These are phyloP conservation scores for Pachymerium ferrugineum DNA, from an alignment of 2,888 invertebrate species.

Conservation along the genomic window DNA sequence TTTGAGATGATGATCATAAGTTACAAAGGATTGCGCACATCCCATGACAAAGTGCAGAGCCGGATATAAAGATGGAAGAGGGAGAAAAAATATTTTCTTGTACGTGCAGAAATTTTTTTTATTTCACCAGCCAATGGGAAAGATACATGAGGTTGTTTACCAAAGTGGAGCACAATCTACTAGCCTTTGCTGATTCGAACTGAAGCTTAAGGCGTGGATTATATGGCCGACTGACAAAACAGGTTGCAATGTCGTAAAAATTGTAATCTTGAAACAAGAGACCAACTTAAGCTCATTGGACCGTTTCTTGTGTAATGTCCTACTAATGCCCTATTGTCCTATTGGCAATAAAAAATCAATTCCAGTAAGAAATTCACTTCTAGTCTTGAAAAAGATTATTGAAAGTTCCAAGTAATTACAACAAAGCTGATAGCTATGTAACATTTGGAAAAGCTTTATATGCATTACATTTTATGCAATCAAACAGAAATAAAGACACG, in stretches of 20 bases:
- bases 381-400: not conserved
- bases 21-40: constrained; percentile 25
- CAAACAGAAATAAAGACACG: constrained; percentile 4
- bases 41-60: constrained; percentile 23
- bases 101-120: not conserved
- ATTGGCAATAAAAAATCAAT: constrained; percentile 7
- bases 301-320: not conserved
- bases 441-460: too few species aligned
- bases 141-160: constrained; percentile 21
- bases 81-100: not conserved
- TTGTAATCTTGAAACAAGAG: constrained; percentile 7
- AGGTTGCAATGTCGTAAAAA: constrained; percentile 1
- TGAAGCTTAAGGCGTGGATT: not conserved
- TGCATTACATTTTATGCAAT: not conserved
- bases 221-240: not conserved
- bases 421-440: too few species aligned
- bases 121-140: constrained; percentile 1
- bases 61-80: not conserved
- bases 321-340: not conserved
- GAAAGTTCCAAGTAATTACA: too few species aligned
- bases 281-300: constrained; percentile 4
- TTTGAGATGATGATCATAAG: constrained; percentile 27
- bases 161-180: constrained; percentile 22
- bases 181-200: constrained; percentile 11
- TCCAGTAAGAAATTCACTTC: not conserved